Percentiles rank a stretch among this genome's conserved stretches.
These are phyloP conservation scores for Andrena bucephala DNA, from an alignment of 2,888 invertebrate species.

Conservation along the genomic window DNA sequence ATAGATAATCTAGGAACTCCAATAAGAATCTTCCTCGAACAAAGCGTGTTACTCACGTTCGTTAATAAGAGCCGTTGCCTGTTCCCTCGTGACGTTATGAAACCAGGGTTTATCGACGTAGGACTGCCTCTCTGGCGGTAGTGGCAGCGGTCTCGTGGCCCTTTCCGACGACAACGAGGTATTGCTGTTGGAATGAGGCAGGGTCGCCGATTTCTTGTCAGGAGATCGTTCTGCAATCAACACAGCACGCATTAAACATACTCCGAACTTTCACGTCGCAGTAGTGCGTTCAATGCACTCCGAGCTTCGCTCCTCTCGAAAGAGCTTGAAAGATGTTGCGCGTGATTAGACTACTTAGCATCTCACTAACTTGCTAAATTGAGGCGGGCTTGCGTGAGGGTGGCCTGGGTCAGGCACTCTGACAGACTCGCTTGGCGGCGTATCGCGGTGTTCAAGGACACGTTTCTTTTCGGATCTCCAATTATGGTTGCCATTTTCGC, in stretches of 20 bases:
- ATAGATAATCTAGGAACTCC: too few species aligned
- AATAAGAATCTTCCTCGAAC: not conserved
- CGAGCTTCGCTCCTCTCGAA: not conserved
- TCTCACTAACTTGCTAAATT: conserved; percentile 82
- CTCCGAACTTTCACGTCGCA: not conserved
- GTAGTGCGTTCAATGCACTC: not conserved
- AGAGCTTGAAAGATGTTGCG: not conserved
- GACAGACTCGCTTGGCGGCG: conserved; percentile 80
- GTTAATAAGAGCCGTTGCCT: conserved; percentile 79
- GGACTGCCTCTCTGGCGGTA: conserved; percentile 76
- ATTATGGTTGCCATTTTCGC: conserved; percentile 75
- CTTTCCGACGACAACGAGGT: conserved; percentile 77
- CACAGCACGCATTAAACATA: not conserved
- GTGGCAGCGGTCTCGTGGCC: conserved; percentile 80
- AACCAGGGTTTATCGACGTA: conserved; percentile 82
- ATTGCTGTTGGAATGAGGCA: conserved; percentile 77
- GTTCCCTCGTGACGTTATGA: conserved; percentile 81
- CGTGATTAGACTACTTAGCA: not conserved
- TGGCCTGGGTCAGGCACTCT: conserved; percentile 81
- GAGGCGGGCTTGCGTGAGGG: conserved; percentile 81
- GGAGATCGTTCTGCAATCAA: conserved; percentile 79
- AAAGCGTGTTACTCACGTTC: conserved; percentile 74
- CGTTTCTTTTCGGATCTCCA: conserved; percentile 75
- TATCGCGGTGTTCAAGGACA: conserved; percentile 75
- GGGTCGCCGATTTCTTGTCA: conserved; percentile 80